Percentiles rank a stretch among this genome's conserved stretches.
phyloP scores from a whole-genome alignment of 1,140 invertebrate genomes.

The Eciton burchellii region DNA sequence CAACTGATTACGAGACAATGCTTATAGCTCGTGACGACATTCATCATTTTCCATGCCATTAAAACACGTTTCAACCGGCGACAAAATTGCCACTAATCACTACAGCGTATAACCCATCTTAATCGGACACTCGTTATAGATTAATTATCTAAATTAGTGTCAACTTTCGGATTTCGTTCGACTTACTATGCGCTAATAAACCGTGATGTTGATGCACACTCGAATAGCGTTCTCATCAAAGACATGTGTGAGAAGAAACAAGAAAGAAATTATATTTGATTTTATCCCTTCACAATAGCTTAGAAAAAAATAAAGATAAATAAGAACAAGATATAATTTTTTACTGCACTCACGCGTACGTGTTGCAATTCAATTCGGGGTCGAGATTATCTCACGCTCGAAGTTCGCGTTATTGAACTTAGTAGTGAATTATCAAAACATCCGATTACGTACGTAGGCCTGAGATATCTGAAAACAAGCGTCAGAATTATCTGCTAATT shows the following conservation, averaged over 20 bases:
- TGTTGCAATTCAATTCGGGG: constrained; percentile 26
- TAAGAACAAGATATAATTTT: neutral
- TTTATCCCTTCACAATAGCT: too few relatives aligned
- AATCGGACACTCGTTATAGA: constrained; percentile 33
- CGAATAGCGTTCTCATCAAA: neutral
- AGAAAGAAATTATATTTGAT: too few relatives aligned
- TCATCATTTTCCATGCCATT: constrained; percentile 47
- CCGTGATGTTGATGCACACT: neutral
- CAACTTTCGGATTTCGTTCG: constrained; percentile 34
- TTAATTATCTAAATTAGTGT: constrained; percentile 21
- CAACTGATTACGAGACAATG: constrained; percentile 58
- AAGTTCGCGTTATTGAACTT: constrained; percentile 37
- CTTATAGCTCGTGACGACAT: constrained; percentile 51
- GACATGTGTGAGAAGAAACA: neutral
- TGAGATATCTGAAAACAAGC: constrained; percentile 30
- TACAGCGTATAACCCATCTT: neutral
- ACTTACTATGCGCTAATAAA: neutral
- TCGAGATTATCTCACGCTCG: constrained; percentile 54
- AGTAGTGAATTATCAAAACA: constrained; percentile 42
- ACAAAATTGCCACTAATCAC: constrained; percentile 44
- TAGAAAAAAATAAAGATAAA: neutral
- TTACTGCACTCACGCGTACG: neutral
- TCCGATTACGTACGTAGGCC: constrained; percentile 2
- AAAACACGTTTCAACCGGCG: constrained; percentile 27
- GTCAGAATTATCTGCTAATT: constrained; percentile 34